Evolutionary conservation across 2,113 vertebrate genomes (phyloP), one percentile per base, ranked within the genome.

Genomic region (Megaceryle maxima): DNA sequence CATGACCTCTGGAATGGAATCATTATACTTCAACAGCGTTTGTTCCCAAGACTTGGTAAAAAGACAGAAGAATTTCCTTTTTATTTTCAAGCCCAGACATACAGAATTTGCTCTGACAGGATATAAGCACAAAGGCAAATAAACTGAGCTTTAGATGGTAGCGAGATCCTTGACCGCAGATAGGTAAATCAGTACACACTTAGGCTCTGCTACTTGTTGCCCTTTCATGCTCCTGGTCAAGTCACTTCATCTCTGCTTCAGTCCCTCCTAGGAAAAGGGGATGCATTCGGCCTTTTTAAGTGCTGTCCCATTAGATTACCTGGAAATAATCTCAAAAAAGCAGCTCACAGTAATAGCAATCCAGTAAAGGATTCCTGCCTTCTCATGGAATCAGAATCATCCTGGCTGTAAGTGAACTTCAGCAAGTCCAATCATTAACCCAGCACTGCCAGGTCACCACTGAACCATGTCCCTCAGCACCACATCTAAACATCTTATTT

Each of bases 1-100:
- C 85, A 60, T 68, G 95, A 97, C 97, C 97, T 97, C 85, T 92
- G 91, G 62, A 51, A 86, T 26, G 44, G 50, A 93, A 51, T 31
- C 67, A 62, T 63, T 87, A 56, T 12, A 88, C 16, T 81, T 41
- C 51, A 87, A 53, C 39, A 75, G 74, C 8, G 8, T 37, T 69
- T 90, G 62, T 48, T 91, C 39, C n/a, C 70, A 94, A 77, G 63
- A 35, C 33, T 7, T 44, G 13, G 33, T 66, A 78, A 77, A 88
- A 92, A 88, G 41, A 26, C 28, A 55, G 26, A 76, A 79, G 37
- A 70, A 68, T 37, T 76, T 80, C 21, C 24, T 73, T 77, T 76
- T 50, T 16, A 85, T 83, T 90, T 93, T 73, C 60, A 88, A 86
- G 22, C 37, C 66, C 31, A 68, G 43, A 55, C 10, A 28, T 35